A percentile compares a stretch with the other conserved stretches of the same genome.
Evolutionary conservation across 2,113 vertebrate species (phyloP).

Genomic region (Vanacampus margaritifer): DNA sequence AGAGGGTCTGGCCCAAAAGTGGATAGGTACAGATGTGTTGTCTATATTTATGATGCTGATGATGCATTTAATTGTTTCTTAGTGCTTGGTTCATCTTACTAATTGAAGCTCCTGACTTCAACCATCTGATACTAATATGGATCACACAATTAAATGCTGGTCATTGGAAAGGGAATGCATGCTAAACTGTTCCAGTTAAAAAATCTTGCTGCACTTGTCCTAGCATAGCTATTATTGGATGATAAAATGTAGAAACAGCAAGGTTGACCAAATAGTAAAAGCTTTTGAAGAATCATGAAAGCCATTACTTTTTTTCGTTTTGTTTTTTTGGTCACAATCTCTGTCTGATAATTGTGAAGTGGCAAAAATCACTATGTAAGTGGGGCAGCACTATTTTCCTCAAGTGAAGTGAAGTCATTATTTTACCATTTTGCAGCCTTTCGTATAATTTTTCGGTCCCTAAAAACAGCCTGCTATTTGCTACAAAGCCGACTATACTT

Average conservation of each 20-base stretch:
- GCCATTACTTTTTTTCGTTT: not conserved
- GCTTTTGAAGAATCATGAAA: not conserved
- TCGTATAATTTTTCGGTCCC: slow-evolving; percentile 30
- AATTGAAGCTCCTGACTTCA: not conserved
- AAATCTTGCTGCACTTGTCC: not conserved
- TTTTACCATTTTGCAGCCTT: slow-evolving; percentile 9
- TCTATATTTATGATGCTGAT: not conserved
- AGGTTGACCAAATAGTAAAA: not conserved
- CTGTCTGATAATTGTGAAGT: slow-evolving; percentile 15
- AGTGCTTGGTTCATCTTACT: slow-evolving; percentile 4
- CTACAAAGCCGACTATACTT: not conserved
- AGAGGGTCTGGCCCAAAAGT: slow-evolving; percentile 12
- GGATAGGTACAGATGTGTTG: not conserved
- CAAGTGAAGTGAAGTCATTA: slow-evolving; percentile 20
- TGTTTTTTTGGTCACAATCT: slow-evolving; percentile 15
- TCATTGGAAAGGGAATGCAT: not conserved
- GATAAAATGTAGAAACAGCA: not conserved
- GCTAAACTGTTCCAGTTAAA: not conserved
- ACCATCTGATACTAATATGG: not conserved
- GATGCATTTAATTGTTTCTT: not conserved
- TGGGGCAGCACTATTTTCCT: slow-evolving; percentile 16
- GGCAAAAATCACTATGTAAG: slow-evolving; percentile 21
- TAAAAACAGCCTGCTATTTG: not conserved
- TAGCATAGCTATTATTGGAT: slow-evolving; percentile 3
- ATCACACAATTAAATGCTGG: not conserved